Conservation (phyloP, 2,888 invertebrate genomes). For the Ecliptopera silaceata region DNA sequence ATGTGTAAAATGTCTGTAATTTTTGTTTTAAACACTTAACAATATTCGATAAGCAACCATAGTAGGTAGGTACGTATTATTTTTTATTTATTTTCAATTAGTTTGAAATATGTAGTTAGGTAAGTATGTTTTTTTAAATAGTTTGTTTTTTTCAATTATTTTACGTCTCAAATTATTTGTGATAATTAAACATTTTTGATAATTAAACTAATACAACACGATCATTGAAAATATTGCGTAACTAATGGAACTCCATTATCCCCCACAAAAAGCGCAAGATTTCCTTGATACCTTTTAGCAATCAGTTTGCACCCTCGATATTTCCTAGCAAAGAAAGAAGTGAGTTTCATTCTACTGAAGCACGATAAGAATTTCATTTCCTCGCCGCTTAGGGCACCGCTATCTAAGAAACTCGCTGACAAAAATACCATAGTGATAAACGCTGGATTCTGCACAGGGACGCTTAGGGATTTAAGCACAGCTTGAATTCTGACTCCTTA, state of each 20-base stretch:
- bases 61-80: too few relatives aligned
- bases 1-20: too few relatives aligned
- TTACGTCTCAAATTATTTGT: too few relatives aligned
- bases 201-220: background rate
- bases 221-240: too few relatives aligned
- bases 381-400: slow-evolving; percentile 71
- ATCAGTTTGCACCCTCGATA: slow-evolving; percentile 72
- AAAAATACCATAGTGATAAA: slow-evolving; percentile 81
- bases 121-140: too few relatives aligned
- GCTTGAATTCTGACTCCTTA: background rate
- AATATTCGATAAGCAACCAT: too few relatives aligned
- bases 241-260: slow-evolving; percentile 1
- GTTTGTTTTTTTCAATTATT: too few relatives aligned
- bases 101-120: too few relatives aligned
- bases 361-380: slow-evolving; percentile 84
- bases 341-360: slow-evolving; percentile 71
- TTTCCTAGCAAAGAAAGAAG: slow-evolving; percentile 78
- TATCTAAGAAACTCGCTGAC: slow-evolving; percentile 79
- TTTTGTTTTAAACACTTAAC: too few relatives aligned
- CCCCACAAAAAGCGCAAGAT: slow-evolving; percentile 55
- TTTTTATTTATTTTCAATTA: too few relatives aligned
- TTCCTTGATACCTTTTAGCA: slow-evolving; percentile 67
- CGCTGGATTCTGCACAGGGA: slow-evolving; percentile 69
- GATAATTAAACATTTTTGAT: background rate
- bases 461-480: slow-evolving; percentile 19